Evolutionary conservation across 2,113 vertebrate genomes (phyloP).

Genomic region (Dipodomys merriami): DNA sequence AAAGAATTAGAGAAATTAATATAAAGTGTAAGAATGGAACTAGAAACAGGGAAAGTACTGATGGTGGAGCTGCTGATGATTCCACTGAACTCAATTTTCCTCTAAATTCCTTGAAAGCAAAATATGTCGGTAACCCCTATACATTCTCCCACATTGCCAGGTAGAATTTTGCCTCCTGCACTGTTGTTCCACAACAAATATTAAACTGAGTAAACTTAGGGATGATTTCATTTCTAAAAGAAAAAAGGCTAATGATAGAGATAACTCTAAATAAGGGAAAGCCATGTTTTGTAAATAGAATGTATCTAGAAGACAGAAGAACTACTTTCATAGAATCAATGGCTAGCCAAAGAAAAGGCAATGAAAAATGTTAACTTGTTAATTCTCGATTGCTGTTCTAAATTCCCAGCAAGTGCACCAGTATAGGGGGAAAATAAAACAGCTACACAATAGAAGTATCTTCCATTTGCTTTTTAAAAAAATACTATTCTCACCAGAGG

Average conservation of each 20-base stretch:
- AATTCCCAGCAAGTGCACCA: not conserved
- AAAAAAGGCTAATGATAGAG: not conserved
- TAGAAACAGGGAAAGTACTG: not conserved
- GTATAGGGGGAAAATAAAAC: not conserved
- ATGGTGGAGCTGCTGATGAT: no score
- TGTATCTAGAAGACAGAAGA: not conserved
- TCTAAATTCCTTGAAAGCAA: not conserved
- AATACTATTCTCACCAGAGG: not conserved
- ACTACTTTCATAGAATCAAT: not conserved
- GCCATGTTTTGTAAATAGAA: not conserved
- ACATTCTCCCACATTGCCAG: not conserved
- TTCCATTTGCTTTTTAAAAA: not conserved
- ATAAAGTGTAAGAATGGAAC: not conserved
- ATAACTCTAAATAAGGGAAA: not conserved
- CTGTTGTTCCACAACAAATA: not conserved
- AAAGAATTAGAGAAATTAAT: not conserved
- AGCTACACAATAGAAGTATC: not conserved
- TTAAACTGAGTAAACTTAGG: not conserved
- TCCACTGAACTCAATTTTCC: not conserved
- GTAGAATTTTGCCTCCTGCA: not conserved
- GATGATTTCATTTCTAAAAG: conserved; percentile 13
- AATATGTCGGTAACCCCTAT: not conserved
- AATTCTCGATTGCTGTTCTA: not conserved
- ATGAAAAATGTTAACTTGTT: not conserved
- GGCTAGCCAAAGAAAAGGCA: not conserved